Percentiles rank a stretch among this genome's conserved stretches.
These are phyloP conservation scores for Syngnathus acus DNA, from an alignment of 2,797 vertebrate species.

Conservation along the genomic window DNA sequence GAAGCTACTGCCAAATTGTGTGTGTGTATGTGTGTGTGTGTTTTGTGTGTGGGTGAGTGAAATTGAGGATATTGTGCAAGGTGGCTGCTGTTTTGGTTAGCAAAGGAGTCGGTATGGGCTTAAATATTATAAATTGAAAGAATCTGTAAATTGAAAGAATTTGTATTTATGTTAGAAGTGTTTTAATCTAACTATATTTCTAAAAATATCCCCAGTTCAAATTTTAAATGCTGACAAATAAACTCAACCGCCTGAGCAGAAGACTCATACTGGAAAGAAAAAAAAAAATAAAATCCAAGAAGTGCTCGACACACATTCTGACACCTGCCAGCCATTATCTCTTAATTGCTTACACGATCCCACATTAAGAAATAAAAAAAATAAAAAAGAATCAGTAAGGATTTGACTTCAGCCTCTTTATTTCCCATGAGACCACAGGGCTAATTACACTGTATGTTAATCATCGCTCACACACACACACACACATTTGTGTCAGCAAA, in stretches of 20 bases:
- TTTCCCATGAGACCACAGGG: slow-evolving; percentile 51
- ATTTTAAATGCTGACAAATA: not conserved
- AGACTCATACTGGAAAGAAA: not conserved
- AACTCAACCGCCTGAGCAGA: not conserved
- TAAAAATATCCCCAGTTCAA: not conserved
- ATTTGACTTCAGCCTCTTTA: slow-evolving; percentile 45
- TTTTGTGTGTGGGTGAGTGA: slow-evolving; percentile 4
- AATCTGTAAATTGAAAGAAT: no score
- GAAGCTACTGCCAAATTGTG: slow-evolving; percentile 17
- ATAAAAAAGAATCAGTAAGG: slow-evolving; percentile 34
- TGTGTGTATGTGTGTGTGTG: slow-evolving; percentile 1
- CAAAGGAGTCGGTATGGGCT: not conserved
- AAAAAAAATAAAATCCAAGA: not conserved
- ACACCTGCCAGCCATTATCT: slow-evolving; percentile 24
- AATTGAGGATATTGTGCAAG: not conserved
- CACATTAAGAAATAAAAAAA: slow-evolving; percentile 8
- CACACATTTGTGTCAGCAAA: slow-evolving; percentile 11
- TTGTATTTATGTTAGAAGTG: no score
- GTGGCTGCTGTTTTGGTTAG: not conserved
- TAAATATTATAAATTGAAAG: no score
- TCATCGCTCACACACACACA: slow-evolving; percentile 27
- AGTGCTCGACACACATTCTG: slow-evolving; percentile 1
- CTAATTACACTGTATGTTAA: slow-evolving; percentile 55
- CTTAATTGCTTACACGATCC: slow-evolving; percentile 16
- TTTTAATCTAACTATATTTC: not conserved